Evolutionary conservation across 2,888 invertebrate species (phyloP).

Genomic region (Metacarcinus magister): DNA sequence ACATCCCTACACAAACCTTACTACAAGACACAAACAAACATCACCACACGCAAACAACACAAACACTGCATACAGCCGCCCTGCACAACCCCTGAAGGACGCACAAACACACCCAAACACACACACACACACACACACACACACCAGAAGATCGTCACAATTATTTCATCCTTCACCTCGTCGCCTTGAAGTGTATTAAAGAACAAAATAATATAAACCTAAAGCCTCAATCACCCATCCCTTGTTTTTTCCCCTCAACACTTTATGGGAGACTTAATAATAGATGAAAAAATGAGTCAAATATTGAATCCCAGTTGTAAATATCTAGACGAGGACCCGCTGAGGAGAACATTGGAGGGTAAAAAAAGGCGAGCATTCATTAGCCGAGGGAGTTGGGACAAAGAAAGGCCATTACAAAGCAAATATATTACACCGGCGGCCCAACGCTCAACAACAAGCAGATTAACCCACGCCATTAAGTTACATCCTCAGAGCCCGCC

Average conservation of each 20-base stretch:
- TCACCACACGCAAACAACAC: too few relatives aligned
- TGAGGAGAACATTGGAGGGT: neutral
- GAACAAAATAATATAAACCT: neutral
- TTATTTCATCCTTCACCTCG: neutral
- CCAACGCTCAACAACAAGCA: slow-evolving; percentile 55
- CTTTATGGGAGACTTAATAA: neutral
- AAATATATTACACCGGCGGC: slow-evolving; percentile 57
- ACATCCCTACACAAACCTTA: too few relatives aligned
- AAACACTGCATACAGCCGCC: too few relatives aligned
- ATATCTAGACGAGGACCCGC: neutral
- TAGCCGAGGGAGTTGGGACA: neutral
- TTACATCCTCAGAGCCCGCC: slow-evolving; percentile 27
- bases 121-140: neutral
- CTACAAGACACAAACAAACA: too few relatives aligned
- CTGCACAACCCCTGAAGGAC: too few relatives aligned
- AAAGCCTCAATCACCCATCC: neutral
- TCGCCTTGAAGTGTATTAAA: neutral
- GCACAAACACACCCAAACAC: too few relatives aligned
- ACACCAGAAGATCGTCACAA: neutral
- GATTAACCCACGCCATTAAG: slow-evolving; percentile 64
- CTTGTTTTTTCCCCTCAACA: neutral
- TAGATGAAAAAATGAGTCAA: neutral
- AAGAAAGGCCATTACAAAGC: slow-evolving; percentile 61
- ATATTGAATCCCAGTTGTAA: neutral
- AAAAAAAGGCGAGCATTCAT: neutral